Evolutionary conservation across 2,113 vertebrate species (phyloP).

Genomic region (Natator depressus): DNA sequence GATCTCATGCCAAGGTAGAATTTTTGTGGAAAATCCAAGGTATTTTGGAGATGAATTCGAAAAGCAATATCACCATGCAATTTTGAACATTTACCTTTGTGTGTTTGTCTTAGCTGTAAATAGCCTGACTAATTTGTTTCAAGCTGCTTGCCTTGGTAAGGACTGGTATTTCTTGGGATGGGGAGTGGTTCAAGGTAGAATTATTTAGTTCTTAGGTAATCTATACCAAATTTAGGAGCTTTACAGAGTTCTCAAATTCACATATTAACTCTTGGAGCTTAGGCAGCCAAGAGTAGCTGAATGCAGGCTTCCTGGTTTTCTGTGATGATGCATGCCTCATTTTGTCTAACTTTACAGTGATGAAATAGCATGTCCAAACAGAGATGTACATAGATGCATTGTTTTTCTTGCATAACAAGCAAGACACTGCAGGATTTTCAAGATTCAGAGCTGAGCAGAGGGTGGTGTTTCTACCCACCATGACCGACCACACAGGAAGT

Average conservation of each 20-base stretch:
- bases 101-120: background rate
- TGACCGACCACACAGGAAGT: background rate
- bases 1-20: background rate
- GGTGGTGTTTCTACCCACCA: background rate
- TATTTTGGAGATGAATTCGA: background rate
- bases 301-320: background rate
- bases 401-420: background rate
- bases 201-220: background rate
- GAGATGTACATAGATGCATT: background rate
- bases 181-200: background rate
- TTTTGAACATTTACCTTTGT: background rate
- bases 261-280: background rate
- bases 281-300: background rate
- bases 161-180: background rate
- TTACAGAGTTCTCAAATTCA: background rate
- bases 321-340: background rate
- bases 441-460: background rate
- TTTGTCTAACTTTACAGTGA: background rate
- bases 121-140: background rate
- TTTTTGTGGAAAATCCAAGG: background rate
- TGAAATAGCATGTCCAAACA: background rate
- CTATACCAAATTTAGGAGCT: background rate
- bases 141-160: background rate
- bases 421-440: background rate
- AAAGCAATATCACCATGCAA: background rate